Base-by-base conservation (phyloP, 2,888 invertebrate species). In the Atherix ibis region DNA sequence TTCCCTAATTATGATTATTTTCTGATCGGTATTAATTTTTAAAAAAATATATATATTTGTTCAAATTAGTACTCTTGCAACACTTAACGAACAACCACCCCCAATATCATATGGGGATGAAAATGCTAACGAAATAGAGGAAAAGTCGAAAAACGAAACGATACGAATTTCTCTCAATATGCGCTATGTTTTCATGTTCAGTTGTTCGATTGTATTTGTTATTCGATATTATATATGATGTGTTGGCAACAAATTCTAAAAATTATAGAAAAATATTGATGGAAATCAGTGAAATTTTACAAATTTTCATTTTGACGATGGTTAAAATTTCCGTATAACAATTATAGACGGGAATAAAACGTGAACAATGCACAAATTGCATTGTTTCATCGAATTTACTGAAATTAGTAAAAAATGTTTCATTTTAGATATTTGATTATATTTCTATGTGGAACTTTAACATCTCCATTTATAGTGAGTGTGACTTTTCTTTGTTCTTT, bases 311-410 rank as follows among this genome's bases (percentile, higher is more conserved):
- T 22, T 22, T 6, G 6, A 10, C 10, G 22, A 10, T 22, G 22
- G 6, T 8, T 22, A 22, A 22, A 8, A 6, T 10, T 10, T 22
- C 22, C 22, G 22, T 22, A 22, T 8, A 10, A 10, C 6, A 22
- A 8, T 22, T 22, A 8, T 22, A 22, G 6, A 22, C 10, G 6
- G 6, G 10, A 10, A 22, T 22, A 34, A 25, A 25, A 15, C 31
- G 35, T 44, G 35, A 41, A 45, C 42, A 46, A 52, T 52, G 50
- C 52, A 48, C 51, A 48, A 48, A 46, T 48, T 48, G 49, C 46
- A 49, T 50, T 51, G 45, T 46, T 48, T 49, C 44, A 45, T 41
- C 51, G 10, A 22, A 22, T 8, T 22, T 8, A 22, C 22, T 8
- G 46, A 50, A 47, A 51, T 46, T 46, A 47, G 45, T 40, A 42